These are phyloP conservation scores for Euwallacea similis DNA, from an alignment of 1,140 invertebrate genomes.

Conservation along the genomic window DNA sequence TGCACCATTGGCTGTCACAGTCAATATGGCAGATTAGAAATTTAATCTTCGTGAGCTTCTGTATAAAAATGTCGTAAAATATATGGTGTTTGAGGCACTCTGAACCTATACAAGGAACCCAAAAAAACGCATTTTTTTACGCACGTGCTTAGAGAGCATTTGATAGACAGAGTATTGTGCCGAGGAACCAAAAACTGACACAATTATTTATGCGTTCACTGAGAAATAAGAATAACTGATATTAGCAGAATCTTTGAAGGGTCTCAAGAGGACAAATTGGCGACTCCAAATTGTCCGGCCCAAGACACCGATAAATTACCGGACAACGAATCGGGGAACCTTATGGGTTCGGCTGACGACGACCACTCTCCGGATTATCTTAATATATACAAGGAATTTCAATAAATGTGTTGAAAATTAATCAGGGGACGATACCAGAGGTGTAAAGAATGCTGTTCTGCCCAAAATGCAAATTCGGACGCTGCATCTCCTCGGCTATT, in stretches of 20 bases:
- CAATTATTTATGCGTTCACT: too few relatives aligned
- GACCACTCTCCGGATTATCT: constrained; percentile 26
- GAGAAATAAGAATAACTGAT: too few relatives aligned
- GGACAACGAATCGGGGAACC: constrained; percentile 22
- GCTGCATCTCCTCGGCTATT: constrained; percentile 21
- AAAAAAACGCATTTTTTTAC: too few relatives aligned
- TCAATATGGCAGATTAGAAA: too few relatives aligned
- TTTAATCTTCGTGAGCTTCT: too few relatives aligned
- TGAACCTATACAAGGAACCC: too few relatives aligned
- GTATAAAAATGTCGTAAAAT: too few relatives aligned
- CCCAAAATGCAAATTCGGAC: constrained; percentile 28
- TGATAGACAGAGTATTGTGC: too few relatives aligned
- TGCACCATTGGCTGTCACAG: constrained; percentile 44
- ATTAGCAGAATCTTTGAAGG: too few relatives aligned
- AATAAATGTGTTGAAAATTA: constrained; percentile 34
- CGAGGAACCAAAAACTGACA: too few relatives aligned
- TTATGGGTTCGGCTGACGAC: constrained; percentile 30
- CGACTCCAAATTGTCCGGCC: constrained; percentile 9
- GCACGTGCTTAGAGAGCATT: too few relatives aligned
- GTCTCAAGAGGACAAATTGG: constrained; percentile 18
- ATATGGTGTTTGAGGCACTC: too few relatives aligned
- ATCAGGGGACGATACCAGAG: constrained; percentile 28
- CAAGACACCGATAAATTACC: constrained; percentile 25
- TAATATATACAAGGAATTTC: constrained; percentile 33
- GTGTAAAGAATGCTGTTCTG: constrained; percentile 27